Conservation (phyloP, 2,113 vertebrate species). For the Indicator maculatus region DNA sequence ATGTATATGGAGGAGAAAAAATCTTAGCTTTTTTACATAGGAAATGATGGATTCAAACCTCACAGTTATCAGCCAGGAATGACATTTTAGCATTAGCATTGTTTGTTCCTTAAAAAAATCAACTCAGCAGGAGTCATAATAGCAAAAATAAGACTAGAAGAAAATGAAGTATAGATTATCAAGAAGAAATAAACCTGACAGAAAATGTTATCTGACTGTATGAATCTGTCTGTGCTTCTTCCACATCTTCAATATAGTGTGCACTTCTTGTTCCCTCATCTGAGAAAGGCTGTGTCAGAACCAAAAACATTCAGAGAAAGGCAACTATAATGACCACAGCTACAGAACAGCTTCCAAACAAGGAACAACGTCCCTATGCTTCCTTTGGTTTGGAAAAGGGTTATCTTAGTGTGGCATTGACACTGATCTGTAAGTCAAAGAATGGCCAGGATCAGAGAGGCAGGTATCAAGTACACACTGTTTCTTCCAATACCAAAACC, state of each 20-base stretch:
- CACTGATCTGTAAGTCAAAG: neutral
- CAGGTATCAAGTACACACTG: neutral
- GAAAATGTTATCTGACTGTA: neutral
- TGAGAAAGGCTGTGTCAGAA: neutral
- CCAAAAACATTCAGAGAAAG: neutral
- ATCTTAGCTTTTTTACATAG: neutral
- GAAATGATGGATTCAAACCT: neutral
- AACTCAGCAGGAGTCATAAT: neutral
- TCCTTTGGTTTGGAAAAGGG: neutral
- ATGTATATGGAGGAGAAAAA: neutral
- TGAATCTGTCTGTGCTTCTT: neutral
- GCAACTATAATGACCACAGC: neutral
- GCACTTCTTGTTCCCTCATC: neutral
- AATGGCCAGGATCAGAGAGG: neutral
- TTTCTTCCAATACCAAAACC: neutral
- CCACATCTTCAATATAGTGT: neutral
- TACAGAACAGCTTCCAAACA: neutral
- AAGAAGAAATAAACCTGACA: neutral
- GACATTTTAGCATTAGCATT: neutral
- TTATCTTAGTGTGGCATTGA: neutral
- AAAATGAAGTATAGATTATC: neutral
- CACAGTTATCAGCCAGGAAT: neutral
- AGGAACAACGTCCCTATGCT: neutral
- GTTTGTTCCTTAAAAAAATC: neutral
- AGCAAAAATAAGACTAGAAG: neutral